These are phyloP conservation scores for Noctua janthina DNA, from an alignment of 2,888 invertebrate species.

Conservation along the genomic window DNA sequence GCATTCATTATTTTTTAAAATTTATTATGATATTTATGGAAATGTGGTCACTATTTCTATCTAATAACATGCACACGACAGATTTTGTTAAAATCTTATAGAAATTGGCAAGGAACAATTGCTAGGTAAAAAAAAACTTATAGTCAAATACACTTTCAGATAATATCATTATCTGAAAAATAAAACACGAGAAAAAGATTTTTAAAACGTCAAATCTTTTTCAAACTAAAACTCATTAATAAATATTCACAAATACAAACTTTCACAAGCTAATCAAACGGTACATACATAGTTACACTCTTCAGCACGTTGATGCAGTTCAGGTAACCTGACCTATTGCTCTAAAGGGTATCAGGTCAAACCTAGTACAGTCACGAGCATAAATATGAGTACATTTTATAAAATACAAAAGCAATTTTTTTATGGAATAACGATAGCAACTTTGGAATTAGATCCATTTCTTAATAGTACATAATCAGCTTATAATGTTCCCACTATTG, in stretches of 20 bases:
- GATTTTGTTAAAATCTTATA: no score
- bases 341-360: slow-evolving; percentile 34
- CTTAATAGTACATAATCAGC: background rate
- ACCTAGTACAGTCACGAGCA: slow-evolving; percentile 1
- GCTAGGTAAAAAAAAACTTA: no score
- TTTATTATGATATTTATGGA: no score
- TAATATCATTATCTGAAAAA: background rate
- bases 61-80: no score
- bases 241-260: background rate
- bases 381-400: background rate
- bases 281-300: background rate
- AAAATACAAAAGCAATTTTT: background rate
- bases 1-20: no score
- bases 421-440: background rate
- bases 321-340: slow-evolving; percentile 21
- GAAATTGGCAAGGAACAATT: no score
- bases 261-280: background rate
- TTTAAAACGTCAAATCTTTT: no score
- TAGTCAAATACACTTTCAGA: no score
- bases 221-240: no score
- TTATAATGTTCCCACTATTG: no score
- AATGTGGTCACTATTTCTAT: no score
- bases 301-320: slow-evolving; percentile 35
- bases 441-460: background rate
- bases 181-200: background rate